Evolutionary conservation across 1,140 invertebrate species (phyloP).

Genomic region (Armadillidium nasatum): DNA sequence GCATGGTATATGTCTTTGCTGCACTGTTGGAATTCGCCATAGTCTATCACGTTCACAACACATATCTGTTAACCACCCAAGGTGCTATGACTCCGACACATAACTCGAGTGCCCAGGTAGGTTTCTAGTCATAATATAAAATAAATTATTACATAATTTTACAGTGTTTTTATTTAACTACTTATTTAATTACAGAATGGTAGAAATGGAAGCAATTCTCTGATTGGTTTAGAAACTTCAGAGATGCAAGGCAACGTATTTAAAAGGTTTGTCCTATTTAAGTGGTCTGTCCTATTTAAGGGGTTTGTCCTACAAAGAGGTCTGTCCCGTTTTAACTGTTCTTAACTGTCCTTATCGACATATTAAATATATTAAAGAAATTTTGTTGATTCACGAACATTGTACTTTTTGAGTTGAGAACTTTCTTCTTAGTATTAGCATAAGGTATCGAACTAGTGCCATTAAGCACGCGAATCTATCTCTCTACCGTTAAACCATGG

Average conservation of each 20-base stretch:
- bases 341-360: no score
- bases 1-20: slow-evolving; percentile 48
- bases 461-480: no score
- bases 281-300: neutral
- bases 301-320: no score
- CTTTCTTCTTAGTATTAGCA: no score
- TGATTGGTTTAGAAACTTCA: neutral
- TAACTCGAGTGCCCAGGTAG: neutral
- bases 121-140: neutral
- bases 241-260: neutral
- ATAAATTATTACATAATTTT: neutral
- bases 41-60: slow-evolving; percentile 46
- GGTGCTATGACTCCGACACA: neutral
- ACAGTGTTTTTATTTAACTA: neutral
- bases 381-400: no score
- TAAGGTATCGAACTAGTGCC: no score
- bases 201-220: slow-evolving; percentile 12
- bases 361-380: no score
- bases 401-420: no score
- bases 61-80: neutral
- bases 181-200: neutral
- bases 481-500: no score
- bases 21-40: slow-evolving; percentile 46
- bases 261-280: neutral
- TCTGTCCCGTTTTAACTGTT: no score